Percentiles rank a stretch among this genome's conserved stretches.
These are phyloP conservation scores for Zalophus californianus DNA, from an alignment of 2,797 vertebrate species.

Conservation along the genomic window DNA sequence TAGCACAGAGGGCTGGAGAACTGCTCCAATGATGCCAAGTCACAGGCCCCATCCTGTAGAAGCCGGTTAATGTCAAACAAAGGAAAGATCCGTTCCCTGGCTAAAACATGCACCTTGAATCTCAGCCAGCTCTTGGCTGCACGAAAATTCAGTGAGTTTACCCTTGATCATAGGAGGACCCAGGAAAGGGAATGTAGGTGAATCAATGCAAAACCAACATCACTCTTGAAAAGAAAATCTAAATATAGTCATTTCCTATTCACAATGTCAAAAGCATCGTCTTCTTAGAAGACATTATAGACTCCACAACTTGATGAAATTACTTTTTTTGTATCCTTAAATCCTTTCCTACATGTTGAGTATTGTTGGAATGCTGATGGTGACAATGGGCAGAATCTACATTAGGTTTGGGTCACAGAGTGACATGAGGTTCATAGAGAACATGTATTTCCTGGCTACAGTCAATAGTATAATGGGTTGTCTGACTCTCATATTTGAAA, in stretches of 20 bases:
- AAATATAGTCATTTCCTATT: not conserved
- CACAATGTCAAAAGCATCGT: not conserved
- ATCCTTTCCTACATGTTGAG: not conserved
- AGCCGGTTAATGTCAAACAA: conserved; percentile 43
- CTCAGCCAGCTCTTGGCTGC: not conserved
- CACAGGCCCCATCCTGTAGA: not conserved
- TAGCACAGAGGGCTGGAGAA: not conserved
- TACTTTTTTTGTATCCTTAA: conserved; percentile 49
- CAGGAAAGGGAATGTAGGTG: not conserved
- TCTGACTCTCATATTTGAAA: conserved; percentile 43
- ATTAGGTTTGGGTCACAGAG: not conserved
- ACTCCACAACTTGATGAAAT: not conserved
- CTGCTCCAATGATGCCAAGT: conserved; percentile 10
- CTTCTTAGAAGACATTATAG: not conserved
- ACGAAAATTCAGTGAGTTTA: not conserved
- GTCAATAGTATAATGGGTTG: not conserved
- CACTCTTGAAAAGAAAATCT: not conserved
- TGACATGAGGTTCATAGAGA: conserved; percentile 1
- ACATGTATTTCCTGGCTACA: conserved; percentile 50
- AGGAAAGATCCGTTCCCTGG: conserved; percentile 38
- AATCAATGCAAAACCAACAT: not conserved
- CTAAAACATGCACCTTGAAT: not conserved
- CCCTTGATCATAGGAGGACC: not conserved
- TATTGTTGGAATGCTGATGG: not conserved
- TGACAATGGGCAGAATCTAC: conserved; percentile 31